These are phyloP conservation scores for Dastarcus helophoroides DNA, from an alignment of 2,888 invertebrate species.

Conservation along the genomic window DNA sequence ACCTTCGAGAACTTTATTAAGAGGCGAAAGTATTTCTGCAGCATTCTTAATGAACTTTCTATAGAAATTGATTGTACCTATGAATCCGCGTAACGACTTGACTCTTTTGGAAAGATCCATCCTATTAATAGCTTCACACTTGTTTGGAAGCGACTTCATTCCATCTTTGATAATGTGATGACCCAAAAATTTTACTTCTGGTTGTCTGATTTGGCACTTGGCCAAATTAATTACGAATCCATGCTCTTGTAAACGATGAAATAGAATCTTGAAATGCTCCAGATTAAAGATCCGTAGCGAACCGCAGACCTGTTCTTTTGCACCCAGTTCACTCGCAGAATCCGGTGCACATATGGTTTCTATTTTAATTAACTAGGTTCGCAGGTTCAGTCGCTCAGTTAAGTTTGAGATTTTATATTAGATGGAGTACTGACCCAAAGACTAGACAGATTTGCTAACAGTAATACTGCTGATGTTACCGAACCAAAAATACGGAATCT, in stretches of 20 bases:
- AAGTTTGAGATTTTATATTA: too few relatives aligned
- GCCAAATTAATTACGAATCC: conserved; percentile 18
- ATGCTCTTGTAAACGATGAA: conserved; percentile 19
- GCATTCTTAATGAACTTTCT: conserved; percentile 11
- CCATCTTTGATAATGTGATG: conserved; percentile 16
- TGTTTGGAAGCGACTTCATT: conserved; percentile 18
- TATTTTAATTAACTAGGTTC: too few relatives aligned
- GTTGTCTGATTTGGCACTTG: conserved; percentile 23
- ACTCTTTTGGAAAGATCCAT: conserved; percentile 2
- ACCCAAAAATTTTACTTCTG: conserved; percentile 16
- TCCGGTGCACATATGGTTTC: too few relatives aligned
- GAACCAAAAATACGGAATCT: too few relatives aligned
- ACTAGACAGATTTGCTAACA: too few relatives aligned
- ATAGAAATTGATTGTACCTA: conserved; percentile 12
- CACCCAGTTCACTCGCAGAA: too few relatives aligned
- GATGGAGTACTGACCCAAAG: too few relatives aligned
- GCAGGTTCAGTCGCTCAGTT: too few relatives aligned
- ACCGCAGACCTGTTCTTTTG: too few relatives aligned
- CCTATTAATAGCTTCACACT: conserved; percentile 2
- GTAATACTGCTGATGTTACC: too few relatives aligned
- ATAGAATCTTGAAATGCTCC: conserved; percentile 18
- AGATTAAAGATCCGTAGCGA: too few relatives aligned
- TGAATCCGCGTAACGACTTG: conserved; percentile 7
- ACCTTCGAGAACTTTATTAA: background rate
- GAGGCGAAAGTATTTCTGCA: conserved; percentile 4